Evolutionary conservation across 2,888 invertebrate genomes (phyloP).

Genomic region (Diarsia brunnea): DNA sequence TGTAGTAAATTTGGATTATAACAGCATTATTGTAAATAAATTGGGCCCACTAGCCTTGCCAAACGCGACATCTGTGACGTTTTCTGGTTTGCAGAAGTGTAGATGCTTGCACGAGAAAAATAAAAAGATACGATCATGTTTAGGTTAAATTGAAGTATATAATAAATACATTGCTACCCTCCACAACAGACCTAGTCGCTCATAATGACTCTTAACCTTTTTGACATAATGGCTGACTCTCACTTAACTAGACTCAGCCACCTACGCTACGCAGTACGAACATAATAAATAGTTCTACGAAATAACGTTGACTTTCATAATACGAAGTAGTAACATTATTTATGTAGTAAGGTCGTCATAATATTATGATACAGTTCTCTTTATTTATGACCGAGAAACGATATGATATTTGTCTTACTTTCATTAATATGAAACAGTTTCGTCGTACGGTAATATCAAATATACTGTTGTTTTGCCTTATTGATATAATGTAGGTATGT

Average conservation of each 20-base stretch:
- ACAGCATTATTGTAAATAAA: neutral
- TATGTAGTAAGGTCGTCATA: slow-evolving; percentile 47
- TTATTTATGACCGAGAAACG: slow-evolving; percentile 60
- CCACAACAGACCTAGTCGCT: neutral
- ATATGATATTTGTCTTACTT: slow-evolving; percentile 59
- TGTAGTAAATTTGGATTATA: neutral
- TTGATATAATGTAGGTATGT: neutral
- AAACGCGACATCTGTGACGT: neutral
- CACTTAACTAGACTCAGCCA: neutral
- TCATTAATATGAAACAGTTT: slow-evolving; percentile 61
- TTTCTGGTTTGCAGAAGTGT: neutral
- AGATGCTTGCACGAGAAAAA: neutral
- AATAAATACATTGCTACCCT: neutral
- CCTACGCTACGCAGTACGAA: neutral
- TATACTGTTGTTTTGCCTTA: slow-evolving; percentile 9
- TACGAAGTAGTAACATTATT: slow-evolving; percentile 44
- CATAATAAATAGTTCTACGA: slow-evolving; percentile 23
- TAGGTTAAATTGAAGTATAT: neutral
- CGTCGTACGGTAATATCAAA: slow-evolving; percentile 27
- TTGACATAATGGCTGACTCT: slow-evolving; percentile 10
- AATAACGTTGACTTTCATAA: slow-evolving; percentile 46
- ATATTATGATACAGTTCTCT: slow-evolving; percentile 49
- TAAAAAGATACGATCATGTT: neutral
- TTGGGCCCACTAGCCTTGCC: neutral
- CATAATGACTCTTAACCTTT: slow-evolving; percentile 17